Evolutionary conservation across 2,113 vertebrate species (phyloP).

Genomic region (Isichthys henryi): DNA sequence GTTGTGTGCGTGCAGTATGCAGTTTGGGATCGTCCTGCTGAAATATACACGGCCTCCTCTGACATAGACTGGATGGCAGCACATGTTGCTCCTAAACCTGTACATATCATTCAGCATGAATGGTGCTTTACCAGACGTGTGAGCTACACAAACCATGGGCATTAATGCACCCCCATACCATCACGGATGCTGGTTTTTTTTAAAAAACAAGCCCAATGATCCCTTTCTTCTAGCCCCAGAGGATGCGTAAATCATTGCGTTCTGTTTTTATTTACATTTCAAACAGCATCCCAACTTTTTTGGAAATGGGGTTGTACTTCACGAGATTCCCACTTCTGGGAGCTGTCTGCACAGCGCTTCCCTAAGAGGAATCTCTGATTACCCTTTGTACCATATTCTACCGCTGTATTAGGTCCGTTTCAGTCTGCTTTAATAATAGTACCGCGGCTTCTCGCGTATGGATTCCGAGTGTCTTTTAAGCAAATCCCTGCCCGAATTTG

Average conservation of each 20-base stretch:
- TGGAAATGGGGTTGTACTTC: background rate
- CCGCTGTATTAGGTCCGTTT: background rate
- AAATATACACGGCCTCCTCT: background rate
- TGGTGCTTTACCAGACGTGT: background rate
- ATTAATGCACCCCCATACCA: background rate
- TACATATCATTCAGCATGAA: background rate
- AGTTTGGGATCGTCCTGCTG: background rate
- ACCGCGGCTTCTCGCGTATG: background rate
- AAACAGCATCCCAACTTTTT: background rate
- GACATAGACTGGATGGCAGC: background rate
- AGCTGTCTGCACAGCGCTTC: background rate
- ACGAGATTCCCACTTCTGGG: background rate
- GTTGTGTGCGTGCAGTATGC: background rate
- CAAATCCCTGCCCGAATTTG: background rate
- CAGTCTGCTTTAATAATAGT: slow-evolving; percentile 7
- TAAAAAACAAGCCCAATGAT: background rate
- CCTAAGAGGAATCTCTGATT: background rate
- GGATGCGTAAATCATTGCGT: background rate
- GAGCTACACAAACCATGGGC: too few species aligned
- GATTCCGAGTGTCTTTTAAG: background rate
- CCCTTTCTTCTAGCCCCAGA: background rate
- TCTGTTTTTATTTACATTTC: background rate
- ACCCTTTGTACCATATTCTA: background rate
- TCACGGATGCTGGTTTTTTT: background rate
- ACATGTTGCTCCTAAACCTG: background rate